Conservation (phyloP, 2,888 invertebrate species). For the Sepiola atlantica region DNA sequence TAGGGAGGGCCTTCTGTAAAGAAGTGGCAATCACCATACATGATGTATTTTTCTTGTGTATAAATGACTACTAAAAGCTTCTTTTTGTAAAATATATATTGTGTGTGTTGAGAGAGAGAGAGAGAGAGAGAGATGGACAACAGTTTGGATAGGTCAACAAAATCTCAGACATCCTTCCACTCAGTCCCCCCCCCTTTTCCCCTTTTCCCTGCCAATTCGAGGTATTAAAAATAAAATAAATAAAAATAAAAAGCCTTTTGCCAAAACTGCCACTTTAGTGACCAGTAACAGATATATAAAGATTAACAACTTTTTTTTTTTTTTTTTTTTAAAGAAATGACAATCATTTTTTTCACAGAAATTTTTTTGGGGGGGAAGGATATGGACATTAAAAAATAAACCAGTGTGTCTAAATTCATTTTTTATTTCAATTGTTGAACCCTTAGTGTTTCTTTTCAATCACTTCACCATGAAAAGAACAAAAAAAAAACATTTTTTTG, state of each 20-base stretch:
- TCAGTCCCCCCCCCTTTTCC: neutral
- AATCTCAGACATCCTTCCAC: neutral
- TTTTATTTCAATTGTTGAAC: neutral
- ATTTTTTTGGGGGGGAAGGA: neutral
- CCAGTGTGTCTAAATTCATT: neutral
- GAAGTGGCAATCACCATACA: too few relatives aligned
- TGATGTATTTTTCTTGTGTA: too few relatives aligned
- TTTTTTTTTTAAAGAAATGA: neutral
- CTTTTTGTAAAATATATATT: neutral
- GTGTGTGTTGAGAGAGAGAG: neutral
- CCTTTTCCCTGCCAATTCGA: too few relatives aligned
- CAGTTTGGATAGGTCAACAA: neutral
- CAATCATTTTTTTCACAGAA: neutral
- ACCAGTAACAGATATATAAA: neutral
- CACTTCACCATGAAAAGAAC: neutral
- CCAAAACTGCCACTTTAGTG: constrained; percentile 32
- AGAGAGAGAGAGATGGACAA: neutral
- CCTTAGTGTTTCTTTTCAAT: neutral
- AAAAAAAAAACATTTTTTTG: too few relatives aligned
- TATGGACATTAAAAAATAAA: neutral
- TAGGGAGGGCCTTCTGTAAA: too few relatives aligned
- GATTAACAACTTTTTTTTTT: neutral
- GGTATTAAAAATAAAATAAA: too few relatives aligned
- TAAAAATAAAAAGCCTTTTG: neutral
- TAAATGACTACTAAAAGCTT: too few relatives aligned